Evolutionary conservation across 2,888 invertebrate genomes (phyloP).

Genomic region (Spisula solida): DNA sequence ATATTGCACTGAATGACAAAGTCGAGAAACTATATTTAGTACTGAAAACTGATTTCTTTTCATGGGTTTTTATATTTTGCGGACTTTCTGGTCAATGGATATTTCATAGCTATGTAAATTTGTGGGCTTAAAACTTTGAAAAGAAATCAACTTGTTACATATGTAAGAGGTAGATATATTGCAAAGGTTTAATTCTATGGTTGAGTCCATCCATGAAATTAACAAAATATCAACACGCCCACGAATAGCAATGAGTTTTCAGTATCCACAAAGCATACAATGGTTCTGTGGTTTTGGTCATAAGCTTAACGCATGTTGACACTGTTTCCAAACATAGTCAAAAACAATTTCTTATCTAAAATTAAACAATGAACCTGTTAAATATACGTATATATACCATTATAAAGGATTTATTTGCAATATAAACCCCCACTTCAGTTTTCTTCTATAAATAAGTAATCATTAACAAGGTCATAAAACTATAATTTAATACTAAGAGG

Average conservation of each 20-base stretch:
- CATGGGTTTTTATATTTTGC: too few species aligned
- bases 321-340: constrained; percentile 6
- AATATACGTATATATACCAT: background rate
- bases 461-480: background rate
- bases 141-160: too few species aligned
- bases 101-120: too few species aligned
- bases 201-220: too few species aligned
- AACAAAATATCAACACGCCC: too few species aligned
- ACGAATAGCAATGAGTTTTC: too few species aligned
- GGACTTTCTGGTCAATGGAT: too few species aligned
- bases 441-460: constrained; percentile 1
- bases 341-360: constrained; percentile 33
- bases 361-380: constrained; percentile 11
- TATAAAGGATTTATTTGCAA: constrained; percentile 6
- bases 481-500: background rate
- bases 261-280: constrained; percentile 22
- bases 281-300: background rate
- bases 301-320: constrained; percentile 19
- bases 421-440: background rate
- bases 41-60: too few species aligned
- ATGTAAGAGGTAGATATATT: too few species aligned
- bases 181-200: too few species aligned
- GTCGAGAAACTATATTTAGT: background rate
- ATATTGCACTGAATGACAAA: constrained; percentile 24
- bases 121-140: too few species aligned